Percentiles rank a stretch among this genome's conserved stretches.
These are phyloP conservation scores for Scaptomyza parva DNA, from an alignment of 2,888 invertebrate species.

Conservation along the genomic window DNA sequence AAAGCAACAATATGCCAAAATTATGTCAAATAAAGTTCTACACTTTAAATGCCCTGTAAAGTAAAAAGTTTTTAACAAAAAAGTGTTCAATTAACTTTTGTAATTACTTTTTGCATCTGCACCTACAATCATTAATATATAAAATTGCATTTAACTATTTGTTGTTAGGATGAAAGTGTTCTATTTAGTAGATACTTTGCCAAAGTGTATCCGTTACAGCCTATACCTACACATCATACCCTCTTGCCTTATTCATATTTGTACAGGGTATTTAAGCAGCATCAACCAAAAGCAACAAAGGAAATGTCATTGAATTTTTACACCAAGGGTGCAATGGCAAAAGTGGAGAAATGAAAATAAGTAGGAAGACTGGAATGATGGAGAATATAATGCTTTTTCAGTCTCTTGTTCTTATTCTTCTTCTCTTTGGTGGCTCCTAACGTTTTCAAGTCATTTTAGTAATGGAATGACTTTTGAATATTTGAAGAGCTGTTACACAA, in stretches of 20 bases:
- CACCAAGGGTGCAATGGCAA: constrained; percentile 29
- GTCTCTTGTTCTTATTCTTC: constrained; percentile 7
- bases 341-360: constrained; percentile 3
- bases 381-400: constrained; percentile 43
- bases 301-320: constrained; percentile 69
- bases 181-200: too few relatives aligned
- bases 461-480: constrained; percentile 79
- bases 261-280: constrained; percentile 34
- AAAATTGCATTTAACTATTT: too few relatives aligned
- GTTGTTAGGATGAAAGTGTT: too few relatives aligned
- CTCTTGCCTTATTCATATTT: background rate
- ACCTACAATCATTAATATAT: too few relatives aligned
- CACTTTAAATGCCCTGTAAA: constrained; percentile 15
- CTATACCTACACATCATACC: background rate
- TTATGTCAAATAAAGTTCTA: accelerated
- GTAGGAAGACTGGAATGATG: background rate
- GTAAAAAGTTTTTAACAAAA: background rate
- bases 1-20: constrained; percentile 12
- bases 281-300: constrained; percentile 45
- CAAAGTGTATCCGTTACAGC: too few relatives aligned
- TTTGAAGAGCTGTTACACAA: constrained; percentile 67
- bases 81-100: too few relatives aligned
- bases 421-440: constrained; percentile 31
- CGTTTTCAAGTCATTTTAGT: constrained; percentile 70
- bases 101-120: too few relatives aligned